Evolutionary conservation across 2,113 vertebrate species (phyloP).

Genomic region (Mus spicilegus): DNA sequence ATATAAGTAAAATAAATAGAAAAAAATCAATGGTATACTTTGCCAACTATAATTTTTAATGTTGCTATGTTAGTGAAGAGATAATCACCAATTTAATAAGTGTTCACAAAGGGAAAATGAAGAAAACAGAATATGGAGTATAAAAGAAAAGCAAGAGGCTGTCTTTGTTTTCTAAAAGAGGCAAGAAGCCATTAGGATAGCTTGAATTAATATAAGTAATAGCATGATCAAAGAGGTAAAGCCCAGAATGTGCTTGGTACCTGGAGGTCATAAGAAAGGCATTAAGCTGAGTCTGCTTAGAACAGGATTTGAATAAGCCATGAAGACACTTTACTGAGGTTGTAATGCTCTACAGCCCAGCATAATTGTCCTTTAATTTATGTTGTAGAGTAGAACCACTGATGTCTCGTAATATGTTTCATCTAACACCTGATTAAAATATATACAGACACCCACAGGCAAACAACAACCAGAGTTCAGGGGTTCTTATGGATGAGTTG

Average conservation of each 20-base stretch:
- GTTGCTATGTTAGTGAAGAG: background rate
- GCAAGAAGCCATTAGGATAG: background rate
- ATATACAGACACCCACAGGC: no score
- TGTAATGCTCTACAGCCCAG: rapidly evolving
- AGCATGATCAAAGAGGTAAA: background rate
- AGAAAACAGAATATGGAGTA: background rate
- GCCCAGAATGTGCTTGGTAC: background rate
- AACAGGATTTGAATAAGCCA: background rate
- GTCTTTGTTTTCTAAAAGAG: background rate
- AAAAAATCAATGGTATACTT: background rate
- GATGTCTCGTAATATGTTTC: no score
- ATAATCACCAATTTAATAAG: background rate
- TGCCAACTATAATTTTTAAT: background rate
- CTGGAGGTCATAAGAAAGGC: background rate
- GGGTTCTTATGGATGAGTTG: no score
- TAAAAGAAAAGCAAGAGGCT: rapidly evolving
- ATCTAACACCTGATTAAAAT: no score
- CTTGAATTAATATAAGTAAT: background rate
- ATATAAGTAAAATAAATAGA: background rate
- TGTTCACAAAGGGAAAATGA: background rate
- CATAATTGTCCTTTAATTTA: background rate
- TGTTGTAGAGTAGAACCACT: background rate
- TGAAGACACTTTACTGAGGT: background rate
- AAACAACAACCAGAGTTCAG: no score
- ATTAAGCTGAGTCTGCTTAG: background rate